Evolutionary conservation across 1,140 invertebrate genomes (phyloP).

Genomic region (Macrobrachium rosenbergii): DNA sequence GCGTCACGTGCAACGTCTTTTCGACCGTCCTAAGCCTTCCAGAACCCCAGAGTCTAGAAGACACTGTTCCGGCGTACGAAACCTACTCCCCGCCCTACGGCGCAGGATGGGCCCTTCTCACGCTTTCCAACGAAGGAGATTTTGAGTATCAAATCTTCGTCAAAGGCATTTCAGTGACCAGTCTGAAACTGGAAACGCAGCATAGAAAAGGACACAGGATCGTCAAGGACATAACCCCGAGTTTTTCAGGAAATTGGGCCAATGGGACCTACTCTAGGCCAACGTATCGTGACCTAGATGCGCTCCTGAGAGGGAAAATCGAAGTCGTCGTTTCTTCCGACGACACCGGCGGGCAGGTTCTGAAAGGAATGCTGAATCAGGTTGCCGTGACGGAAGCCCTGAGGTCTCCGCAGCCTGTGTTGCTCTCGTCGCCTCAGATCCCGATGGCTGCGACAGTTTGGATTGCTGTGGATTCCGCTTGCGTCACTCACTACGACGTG

Average conservation of each 20-base stretch:
- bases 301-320: slow-evolving; percentile 84
- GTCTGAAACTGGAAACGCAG: slow-evolving; percentile 75
- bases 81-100: slow-evolving; percentile 21
- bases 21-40: slow-evolving; percentile 72
- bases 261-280: slow-evolving; percentile 79
- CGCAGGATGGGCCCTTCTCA: slow-evolving; percentile 63
- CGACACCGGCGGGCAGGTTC: slow-evolving; percentile 73
- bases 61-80: neutral
- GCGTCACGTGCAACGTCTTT: slow-evolving; percentile 84
- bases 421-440: slow-evolving; percentile 74
- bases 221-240: slow-evolving; percentile 73
- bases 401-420: slow-evolving; percentile 77
- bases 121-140: slow-evolving; percentile 63
- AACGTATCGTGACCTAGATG: slow-evolving; percentile 80
- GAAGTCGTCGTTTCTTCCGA: slow-evolving; percentile 77
- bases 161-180: slow-evolving; percentile 32
- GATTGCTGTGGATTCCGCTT: slow-evolving; percentile 84
- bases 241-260: slow-evolving; percentile 76
- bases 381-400: slow-evolving; percentile 82
- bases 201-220: slow-evolving; percentile 78
- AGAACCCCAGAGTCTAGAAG: slow-evolving; percentile 38
- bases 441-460: slow-evolving; percentile 82
- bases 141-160: slow-evolving; percentile 64
- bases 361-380: slow-evolving; percentile 78
- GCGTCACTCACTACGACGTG: slow-evolving; percentile 87